Evolutionary conservation across 2,888 invertebrate species (phyloP), one percentile per base, ranked within the genome.

Genomic region (Phyto melanocephala): DNA sequence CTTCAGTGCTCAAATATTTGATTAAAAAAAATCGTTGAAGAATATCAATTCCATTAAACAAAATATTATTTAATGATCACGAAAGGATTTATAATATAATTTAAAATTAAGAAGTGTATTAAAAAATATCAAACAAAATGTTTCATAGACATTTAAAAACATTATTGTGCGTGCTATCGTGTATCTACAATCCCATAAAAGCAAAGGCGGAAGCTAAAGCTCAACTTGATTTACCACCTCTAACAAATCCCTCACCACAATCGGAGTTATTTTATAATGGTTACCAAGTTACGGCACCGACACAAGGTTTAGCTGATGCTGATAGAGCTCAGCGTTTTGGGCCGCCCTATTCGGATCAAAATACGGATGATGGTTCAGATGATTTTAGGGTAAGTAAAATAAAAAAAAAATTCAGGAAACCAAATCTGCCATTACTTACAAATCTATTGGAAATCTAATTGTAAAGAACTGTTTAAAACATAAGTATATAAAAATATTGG

Each of bases 221-320:
- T 2, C 94, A 94, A 85, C 87, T 94, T 58, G 93, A 93, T 86
- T 86, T 94, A 56, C 93, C 94, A 1, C 93, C 93, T 0, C 87
- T 93, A 47, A 88, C 92, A 84, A 81, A 86, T 28, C 85, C 85
- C n/a, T 84, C 86, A 8, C 86, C 87, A 13, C 87, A 87, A 22
- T 89, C 89, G 1, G 88, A 90, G 80, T 85, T 89, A 10, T 87
- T 80, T 47, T 89, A 89, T 76, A 91, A 91, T 79, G 89, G 90
- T 17, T 90, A 90, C 50, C 87, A 90, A 35, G 87, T 87, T 8
- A 87, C 86, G 33, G 71, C 84, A 17, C 86, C 87, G n/a, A 82
- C 87, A 17, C 88, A 88, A 58, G 80, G 85, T 10, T 62, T 84
- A 13, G 87, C 86, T 7, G 91, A 91, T 85, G 80, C 81, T 1